A percentile compares a stretch with the other conserved stretches of the same genome.
Conservation (phyloP, 2,113 vertebrate species). For the Forbesichthys papilliferus region DNA sequence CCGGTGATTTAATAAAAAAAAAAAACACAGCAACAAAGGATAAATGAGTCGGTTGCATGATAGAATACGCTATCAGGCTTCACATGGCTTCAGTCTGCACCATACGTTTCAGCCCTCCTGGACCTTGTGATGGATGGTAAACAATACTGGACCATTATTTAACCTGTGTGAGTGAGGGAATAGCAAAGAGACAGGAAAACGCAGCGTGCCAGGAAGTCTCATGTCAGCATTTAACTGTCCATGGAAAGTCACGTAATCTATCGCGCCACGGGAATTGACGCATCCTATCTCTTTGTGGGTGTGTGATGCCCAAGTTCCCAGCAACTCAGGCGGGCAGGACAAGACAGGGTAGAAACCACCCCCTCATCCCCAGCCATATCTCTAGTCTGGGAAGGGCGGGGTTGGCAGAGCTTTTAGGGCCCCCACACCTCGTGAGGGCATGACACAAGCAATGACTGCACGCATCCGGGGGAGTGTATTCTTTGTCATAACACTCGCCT, state of each 20-base stretch:
- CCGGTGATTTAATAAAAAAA: slow-evolving; percentile 42
- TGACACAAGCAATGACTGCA: slow-evolving; percentile 69
- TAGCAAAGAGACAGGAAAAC: slow-evolving; percentile 54
- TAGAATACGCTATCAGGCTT: slow-evolving; percentile 30
- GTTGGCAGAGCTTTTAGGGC: slow-evolving; percentile 58
- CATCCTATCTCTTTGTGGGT: neutral
- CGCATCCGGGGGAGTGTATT: slow-evolving; percentile 65
- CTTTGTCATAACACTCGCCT: slow-evolving; percentile 70
- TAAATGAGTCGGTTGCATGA: slow-evolving; percentile 47
- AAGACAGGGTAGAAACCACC: slow-evolving; percentile 53
- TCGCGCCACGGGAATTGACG: slow-evolving; percentile 31
- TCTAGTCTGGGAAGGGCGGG: slow-evolving; percentile 49
- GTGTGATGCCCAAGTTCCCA: slow-evolving; percentile 20
- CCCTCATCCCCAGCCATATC: slow-evolving; percentile 23
- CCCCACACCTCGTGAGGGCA: slow-evolving; percentile 72
- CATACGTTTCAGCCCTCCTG: slow-evolving; percentile 45
- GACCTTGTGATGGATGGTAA: slow-evolving; percentile 60
- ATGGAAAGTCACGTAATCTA: slow-evolving; percentile 3
- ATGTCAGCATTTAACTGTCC: slow-evolving; percentile 53
- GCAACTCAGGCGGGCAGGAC: slow-evolving; percentile 22
- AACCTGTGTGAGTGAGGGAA: slow-evolving; percentile 59
- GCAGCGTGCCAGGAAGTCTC: slow-evolving; percentile 56
- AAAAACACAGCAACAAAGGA: slow-evolving; percentile 30
- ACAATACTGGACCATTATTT: slow-evolving; percentile 42
- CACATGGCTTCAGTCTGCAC: slow-evolving; percentile 37